Percentiles rank a stretch among this genome's conserved stretches.
Conservation (phyloP, 2,113 vertebrate species). For the Tyrannus savana region DNA sequence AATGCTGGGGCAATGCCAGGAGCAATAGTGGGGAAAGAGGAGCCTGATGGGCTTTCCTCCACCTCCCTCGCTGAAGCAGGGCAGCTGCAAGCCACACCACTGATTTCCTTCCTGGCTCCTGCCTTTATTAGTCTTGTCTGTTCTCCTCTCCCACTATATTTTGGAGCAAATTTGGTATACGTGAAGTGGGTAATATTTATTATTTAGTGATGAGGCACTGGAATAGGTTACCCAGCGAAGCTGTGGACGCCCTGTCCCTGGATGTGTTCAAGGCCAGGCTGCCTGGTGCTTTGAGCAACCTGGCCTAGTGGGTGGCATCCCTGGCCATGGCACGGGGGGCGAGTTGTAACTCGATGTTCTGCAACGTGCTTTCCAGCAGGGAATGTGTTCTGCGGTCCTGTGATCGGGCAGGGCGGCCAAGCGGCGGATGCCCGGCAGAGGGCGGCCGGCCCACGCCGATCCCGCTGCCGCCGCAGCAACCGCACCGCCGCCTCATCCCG, state of each 20-base stretch:
- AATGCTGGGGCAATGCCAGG: not conserved
- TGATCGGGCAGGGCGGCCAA: not conserved
- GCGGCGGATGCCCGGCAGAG: constrained; percentile 52
- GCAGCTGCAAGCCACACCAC: rapidly evolving
- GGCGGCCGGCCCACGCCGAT: constrained; percentile 50
- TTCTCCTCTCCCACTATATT: not conserved
- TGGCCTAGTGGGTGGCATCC: rapidly evolving
- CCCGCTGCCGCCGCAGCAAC: not conserved
- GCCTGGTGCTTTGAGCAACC: not conserved
- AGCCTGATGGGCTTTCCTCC: not conserved
- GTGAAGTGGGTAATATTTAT: not conserved
- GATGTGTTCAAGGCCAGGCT: too few relatives aligned
- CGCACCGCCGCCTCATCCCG: rapidly evolving
- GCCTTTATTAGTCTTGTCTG: not conserved
- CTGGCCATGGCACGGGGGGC: not conserved
- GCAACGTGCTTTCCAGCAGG: rapidly evolving
- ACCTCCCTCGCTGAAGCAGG: rapidly evolving
- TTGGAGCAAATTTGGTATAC: not conserved
- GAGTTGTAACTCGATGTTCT: rapidly evolving
- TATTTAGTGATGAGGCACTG: too few relatives aligned
- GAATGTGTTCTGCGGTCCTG: rapidly evolving
- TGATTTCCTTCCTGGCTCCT: not conserved
- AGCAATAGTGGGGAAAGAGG: rapidly evolving
- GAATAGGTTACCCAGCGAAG: not conserved
- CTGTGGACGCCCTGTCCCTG: not conserved